Evolutionary conservation across 37 sponge, comb jelly and placozoan species (phyloP).

Genomic region (Bolinopsis microptera): DNA sequence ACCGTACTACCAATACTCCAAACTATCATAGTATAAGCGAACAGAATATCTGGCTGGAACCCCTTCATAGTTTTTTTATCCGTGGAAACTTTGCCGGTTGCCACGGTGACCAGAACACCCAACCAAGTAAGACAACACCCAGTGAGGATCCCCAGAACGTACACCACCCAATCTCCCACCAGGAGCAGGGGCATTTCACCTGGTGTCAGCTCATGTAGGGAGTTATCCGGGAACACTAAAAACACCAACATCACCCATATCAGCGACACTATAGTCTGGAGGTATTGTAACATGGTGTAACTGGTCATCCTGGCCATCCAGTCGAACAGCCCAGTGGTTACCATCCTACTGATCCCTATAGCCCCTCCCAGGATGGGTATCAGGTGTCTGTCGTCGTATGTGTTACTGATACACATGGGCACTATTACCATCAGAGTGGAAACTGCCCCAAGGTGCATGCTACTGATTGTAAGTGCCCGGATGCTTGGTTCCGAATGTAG

Average conservation of each 20-base stretch:
- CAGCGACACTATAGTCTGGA: not conserved
- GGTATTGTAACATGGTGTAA: not conserved
- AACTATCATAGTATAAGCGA: not conserved
- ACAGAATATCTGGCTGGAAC: not conserved
- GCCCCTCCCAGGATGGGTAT: conserved; percentile 28
- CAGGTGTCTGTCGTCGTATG: conserved; percentile 30
- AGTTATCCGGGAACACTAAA: conserved; percentile 49
- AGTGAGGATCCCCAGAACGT: not conserved
- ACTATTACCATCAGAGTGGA: not conserved
- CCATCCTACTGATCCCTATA: conserved; percentile 3
- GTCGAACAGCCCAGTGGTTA: conserved; percentile 31
- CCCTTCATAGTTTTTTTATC: conserved; percentile 31
- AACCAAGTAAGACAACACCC: not conserved
- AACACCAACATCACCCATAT: not conserved
- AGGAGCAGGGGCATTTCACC: not conserved
- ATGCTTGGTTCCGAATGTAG: not conserved
- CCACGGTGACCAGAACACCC: not conserved
- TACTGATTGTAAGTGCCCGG: not conserved
- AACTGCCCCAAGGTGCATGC: not conserved
- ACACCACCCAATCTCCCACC: conserved; percentile 49
- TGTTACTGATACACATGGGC: conserved; percentile 61
- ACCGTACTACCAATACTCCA: conserved; percentile 14
- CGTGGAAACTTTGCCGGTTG: conserved; percentile 39
- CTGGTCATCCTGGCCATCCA: not conserved
- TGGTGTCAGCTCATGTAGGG: not conserved